Conservation (phyloP, 2,888 invertebrate species). For the Cyclophora punctaria region DNA sequence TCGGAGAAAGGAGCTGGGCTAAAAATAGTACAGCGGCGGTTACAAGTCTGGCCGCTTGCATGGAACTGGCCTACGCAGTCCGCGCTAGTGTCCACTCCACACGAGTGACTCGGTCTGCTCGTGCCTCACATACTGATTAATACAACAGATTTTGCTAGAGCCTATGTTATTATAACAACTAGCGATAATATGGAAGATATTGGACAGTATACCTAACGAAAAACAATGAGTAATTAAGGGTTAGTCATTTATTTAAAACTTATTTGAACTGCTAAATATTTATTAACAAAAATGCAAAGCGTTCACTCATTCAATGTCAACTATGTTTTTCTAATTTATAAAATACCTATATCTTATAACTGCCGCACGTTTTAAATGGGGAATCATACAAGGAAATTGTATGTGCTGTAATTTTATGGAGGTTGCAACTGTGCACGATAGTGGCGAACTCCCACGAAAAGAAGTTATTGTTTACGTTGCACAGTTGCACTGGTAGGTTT, state of each 20-base stretch:
- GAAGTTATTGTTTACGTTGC: constrained; percentile 63
- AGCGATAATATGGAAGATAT: background rate
- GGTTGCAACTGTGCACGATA: constrained; percentile 16
- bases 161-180: background rate
- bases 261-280: too few relatives aligned
- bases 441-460: constrained; percentile 58
- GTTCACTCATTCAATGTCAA: too few relatives aligned
- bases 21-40: constrained; percentile 59
- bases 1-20: constrained; percentile 57
- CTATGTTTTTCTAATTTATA: too few relatives aligned
- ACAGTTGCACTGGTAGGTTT: constrained; percentile 63
- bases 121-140: constrained; percentile 20
- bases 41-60: constrained; percentile 46
- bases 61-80: constrained; percentile 54
- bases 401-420: too few relatives aligned
- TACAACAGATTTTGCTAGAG: too few relatives aligned
- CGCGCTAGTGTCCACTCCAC: constrained; percentile 16
- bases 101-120: constrained; percentile 31
- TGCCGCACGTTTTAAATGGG: too few relatives aligned
- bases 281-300: too few relatives aligned
- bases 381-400: too few relatives aligned
- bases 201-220: background rate
- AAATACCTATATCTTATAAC: too few relatives aligned
- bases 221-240: too few relatives aligned
- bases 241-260: too few relatives aligned